Percentiles rank a stretch among this genome's conserved stretches.
Evolutionary conservation across 2,113 vertebrate genomes (phyloP).

Genomic region (Anoura caudifer): DNA sequence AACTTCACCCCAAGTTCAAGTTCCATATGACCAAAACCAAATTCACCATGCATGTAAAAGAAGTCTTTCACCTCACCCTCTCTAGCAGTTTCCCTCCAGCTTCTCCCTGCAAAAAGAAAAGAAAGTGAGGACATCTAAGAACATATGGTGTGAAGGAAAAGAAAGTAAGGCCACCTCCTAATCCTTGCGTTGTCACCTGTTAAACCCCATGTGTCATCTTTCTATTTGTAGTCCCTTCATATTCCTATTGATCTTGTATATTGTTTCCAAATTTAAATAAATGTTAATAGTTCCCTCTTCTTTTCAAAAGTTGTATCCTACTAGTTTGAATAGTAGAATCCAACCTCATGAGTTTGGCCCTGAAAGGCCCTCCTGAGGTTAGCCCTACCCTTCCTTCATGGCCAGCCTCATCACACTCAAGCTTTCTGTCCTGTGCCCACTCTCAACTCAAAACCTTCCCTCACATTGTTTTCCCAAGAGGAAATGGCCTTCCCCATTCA

Average conservation of each 20-base stretch:
- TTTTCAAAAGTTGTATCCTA: neutral
- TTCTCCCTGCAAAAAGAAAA: neutral
- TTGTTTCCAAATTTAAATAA: neutral
- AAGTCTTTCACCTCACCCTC: neutral
- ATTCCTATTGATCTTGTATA: neutral
- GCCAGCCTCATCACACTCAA: neutral
- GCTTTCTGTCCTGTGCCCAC: neutral
- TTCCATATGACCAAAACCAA: neutral
- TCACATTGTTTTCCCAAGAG: neutral
- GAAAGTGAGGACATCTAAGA: neutral
- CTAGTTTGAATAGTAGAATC: neutral
- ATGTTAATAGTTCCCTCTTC: neutral
- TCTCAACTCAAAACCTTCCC: neutral
- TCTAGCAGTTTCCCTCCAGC: neutral
- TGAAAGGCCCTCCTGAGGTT: neutral
- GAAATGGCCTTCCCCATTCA: neutral
- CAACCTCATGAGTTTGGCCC: neutral
- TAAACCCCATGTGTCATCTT: accelerated
- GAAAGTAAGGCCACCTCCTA: neutral
- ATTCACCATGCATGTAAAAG: neutral
- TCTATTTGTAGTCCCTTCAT: neutral
- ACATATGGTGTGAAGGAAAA: neutral
- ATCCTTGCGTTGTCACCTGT: neutral
- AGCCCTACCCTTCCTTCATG: neutral
- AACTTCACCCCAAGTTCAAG: neutral